These are phyloP conservation scores for Okamejei kenojei DNA, from an alignment of 2,797 vertebrate genomes.

Conservation along the genomic window DNA sequence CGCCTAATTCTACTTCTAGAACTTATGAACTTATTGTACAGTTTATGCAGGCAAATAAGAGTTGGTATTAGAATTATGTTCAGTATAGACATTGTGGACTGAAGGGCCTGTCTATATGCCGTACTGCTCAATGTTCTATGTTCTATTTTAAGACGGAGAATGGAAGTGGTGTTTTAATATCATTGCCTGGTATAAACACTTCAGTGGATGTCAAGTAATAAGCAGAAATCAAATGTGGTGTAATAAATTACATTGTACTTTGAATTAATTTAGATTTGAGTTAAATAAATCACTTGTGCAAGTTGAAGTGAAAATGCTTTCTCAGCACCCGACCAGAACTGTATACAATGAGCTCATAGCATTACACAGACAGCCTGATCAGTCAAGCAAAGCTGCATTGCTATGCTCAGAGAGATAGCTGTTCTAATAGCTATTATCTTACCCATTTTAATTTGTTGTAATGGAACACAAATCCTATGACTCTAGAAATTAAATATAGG, in stretches of 20 bases:
- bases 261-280: constrained; percentile 10
- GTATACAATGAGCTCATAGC: not conserved
- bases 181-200: not conserved
- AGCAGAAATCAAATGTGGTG: not conserved
- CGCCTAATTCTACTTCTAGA: too few relatives aligned
- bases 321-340: constrained; percentile 5
- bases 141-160: not conserved
- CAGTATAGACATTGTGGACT: too few relatives aligned
- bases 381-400: not conserved
- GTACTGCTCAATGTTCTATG: too few relatives aligned
- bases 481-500: not conserved
- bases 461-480: not conserved
- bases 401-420: not conserved
- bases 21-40: too few relatives aligned
- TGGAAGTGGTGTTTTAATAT: not conserved
- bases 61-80: too few relatives aligned
- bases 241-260: not conserved
- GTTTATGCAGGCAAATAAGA: too few relatives aligned
- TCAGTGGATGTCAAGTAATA: not conserved
- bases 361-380: too few relatives aligned
- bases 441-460: not conserved
- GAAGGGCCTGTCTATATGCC: too few relatives aligned
- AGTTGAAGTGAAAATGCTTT: constrained; percentile 24
- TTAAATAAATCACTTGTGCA: constrained; percentile 19
- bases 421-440: not conserved